A percentile compares a stretch with the other conserved stretches of the same genome.
Evolutionary conservation across 2,888 invertebrate species (phyloP).

Genomic region (Drosophila pegasa): DNA sequence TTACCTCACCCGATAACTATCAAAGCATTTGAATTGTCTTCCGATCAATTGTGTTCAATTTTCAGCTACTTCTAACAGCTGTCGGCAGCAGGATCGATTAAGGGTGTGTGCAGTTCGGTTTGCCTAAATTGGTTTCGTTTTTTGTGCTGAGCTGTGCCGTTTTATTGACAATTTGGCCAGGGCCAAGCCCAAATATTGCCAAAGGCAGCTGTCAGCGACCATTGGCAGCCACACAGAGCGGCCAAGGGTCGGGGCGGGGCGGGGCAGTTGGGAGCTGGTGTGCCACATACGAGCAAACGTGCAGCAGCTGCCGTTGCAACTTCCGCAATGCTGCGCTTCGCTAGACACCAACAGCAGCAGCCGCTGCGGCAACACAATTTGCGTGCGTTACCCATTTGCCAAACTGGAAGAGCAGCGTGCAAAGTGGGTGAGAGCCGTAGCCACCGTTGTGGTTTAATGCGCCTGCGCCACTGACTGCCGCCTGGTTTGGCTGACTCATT

Average conservation of each 20-base stretch:
- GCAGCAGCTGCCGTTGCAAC: conserved; percentile 68
- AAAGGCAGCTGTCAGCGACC: conserved; percentile 69
- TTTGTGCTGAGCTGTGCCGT: conserved; percentile 14
- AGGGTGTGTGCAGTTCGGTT: conserved; percentile 39
- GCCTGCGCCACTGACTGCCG: conserved; percentile 52
- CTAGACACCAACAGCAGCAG: conserved; percentile 47
- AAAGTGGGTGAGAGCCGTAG: conserved; percentile 58
- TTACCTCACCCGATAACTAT: neutral
- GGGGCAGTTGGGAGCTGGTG: conserved; percentile 37
- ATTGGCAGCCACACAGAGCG: conserved; percentile 46
- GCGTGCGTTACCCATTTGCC: conserved; percentile 74
- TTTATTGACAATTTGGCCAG: conserved; percentile 47
- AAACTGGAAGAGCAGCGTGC: conserved; percentile 43
- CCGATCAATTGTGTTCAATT: conserved; percentile 5
- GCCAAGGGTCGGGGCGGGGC: conserved; percentile 30
- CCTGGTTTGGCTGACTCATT: conserved; percentile 41
- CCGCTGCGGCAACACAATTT: conserved; percentile 51
- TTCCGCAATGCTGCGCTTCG: conserved; percentile 76
- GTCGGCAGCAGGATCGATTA: conserved; percentile 6
- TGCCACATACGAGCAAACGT: conserved; percentile 49
- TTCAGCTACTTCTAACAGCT: conserved; percentile 3
- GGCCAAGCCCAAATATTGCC: conserved; percentile 54
- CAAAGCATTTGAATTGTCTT: neutral
- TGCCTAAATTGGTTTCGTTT: conserved; percentile 11
- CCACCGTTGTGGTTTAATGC: conserved; percentile 62